Base-by-base conservation (phyloP, 1,140 invertebrate species). In the Thereuonema tuberculata region DNA sequence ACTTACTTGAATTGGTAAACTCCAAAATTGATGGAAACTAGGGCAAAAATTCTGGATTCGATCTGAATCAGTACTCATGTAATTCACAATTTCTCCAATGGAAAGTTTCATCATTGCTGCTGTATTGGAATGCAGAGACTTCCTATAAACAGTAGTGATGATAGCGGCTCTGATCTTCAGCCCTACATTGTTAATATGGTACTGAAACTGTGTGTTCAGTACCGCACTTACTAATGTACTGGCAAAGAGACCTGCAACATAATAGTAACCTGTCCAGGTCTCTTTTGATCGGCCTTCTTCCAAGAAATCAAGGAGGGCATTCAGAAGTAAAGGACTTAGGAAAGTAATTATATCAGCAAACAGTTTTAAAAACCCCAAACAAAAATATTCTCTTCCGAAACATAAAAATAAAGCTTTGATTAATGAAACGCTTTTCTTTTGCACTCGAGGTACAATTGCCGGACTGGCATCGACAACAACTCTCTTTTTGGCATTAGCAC, bases 21-120 rank as follows among this genome's bases (percentile, higher is more conserved):
- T 95, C 94, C 96, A 98, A 64, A 97, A 80, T 17, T 89, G 83
- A 77, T 98, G 95, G 73, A 99, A 95, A 74, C 89, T 95, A 0
- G 88, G 84, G 75, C 90, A 94, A 43, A 93, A 89, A 73, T 97
- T 98, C 0, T 95, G 85, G 63, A 99, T 90, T 65, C 94, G 80
- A 68, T 96, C 92, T 0, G 86, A 86, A 72, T 99, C 96, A 1
- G 90, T 94, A 28, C 90, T 96, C 85, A 98, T 95, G 66, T 93
- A 91, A 75, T 98, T 99, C 0, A 96, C 82, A 26, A 98, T 86
- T 77, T 97, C 87, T 1, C 92, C 91, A 63, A 83, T 78, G 58
- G 80, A 84, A 71, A 85, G 89, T 50, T 60, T 27, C 17, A 68
- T 64, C 46, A 69, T 67, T 28, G 47, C 47, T 27, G 47, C 58